Evolutionary conservation across 2,888 invertebrate genomes (phyloP).

Genomic region (Germaria angustata): DNA sequence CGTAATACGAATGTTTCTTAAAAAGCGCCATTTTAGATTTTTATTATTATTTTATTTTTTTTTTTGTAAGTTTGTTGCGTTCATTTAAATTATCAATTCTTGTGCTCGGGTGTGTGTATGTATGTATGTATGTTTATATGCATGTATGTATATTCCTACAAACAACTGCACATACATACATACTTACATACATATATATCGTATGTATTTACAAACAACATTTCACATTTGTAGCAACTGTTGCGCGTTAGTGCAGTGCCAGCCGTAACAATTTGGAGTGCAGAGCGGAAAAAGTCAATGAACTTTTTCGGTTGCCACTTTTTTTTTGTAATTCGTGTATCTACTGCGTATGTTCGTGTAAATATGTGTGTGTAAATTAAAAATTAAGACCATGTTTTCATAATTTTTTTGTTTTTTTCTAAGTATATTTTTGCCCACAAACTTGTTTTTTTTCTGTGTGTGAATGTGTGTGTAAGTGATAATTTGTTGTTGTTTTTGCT

Average conservation of each 20-base stretch:
- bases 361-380: constrained; percentile 41
- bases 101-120: too few species aligned
- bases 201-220: not conserved
- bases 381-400: constrained; percentile 33
- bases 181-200: too few species aligned
- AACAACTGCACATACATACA: too few species aligned
- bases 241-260: constrained; percentile 60
- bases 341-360: not conserved
- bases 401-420: constrained; percentile 32
- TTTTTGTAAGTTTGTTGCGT: constrained; percentile 28
- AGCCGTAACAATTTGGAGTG: constrained; percentile 38
- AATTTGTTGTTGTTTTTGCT: constrained; percentile 38
- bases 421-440: constrained; percentile 53
- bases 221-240: constrained; percentile 53
- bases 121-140: too few species aligned
- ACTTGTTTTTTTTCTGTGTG: constrained; percentile 47
- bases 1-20: constrained; percentile 44
- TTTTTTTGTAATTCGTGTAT: constrained; percentile 27
- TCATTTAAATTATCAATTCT: constrained; percentile 35
- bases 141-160: too few species aligned
- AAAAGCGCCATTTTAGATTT: constrained; percentile 62
- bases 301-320: constrained; percentile 65
- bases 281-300: constrained; percentile 58
- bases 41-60: constrained; percentile 17
- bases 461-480: not conserved